Conservation (phyloP, 2,113 vertebrate species). For the Tapirus terrestris region DNA sequence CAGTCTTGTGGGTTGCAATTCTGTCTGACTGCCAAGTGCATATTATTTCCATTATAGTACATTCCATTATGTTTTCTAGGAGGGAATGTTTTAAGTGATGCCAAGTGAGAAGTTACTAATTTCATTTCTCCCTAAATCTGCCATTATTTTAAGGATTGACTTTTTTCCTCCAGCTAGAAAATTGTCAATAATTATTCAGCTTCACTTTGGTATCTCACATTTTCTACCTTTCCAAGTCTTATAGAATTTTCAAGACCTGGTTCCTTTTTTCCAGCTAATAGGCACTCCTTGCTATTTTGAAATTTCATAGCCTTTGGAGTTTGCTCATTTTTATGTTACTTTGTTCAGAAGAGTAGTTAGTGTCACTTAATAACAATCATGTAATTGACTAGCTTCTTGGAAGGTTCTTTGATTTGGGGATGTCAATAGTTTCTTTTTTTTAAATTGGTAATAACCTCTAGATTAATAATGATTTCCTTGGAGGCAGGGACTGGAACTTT, state of each 20-base stretch:
- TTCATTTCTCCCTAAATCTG: not conserved
- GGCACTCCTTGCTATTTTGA: not conserved
- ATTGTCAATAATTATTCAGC: not conserved
- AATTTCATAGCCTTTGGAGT: not conserved
- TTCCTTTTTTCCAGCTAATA: not conserved
- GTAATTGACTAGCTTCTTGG: not conserved
- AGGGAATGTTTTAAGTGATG: conserved; percentile 11
- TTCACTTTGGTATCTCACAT: not conserved
- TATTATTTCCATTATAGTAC: not conserved
- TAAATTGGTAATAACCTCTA: not conserved
- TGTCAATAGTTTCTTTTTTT: not conserved
- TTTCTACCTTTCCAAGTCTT: conserved; percentile 13
- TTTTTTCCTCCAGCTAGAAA: not conserved
- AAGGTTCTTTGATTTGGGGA: not conserved
- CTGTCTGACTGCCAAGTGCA: not conserved
- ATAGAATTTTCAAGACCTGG: not conserved
- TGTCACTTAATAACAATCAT: not conserved
- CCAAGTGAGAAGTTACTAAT: conserved; percentile 21
- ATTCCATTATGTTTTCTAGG: not conserved
- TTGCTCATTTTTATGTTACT: not conserved
- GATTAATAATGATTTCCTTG: not conserved
- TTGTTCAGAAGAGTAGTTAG: not conserved
- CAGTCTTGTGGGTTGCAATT: not conserved
- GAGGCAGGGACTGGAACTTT: not conserved
- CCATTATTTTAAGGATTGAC: not conserved